Percentiles rank a stretch among this genome's conserved stretches.
phyloP scores from a whole-genome alignment of 2,797 vertebrate genomes.

The Diplodus puntazzo region DNA sequence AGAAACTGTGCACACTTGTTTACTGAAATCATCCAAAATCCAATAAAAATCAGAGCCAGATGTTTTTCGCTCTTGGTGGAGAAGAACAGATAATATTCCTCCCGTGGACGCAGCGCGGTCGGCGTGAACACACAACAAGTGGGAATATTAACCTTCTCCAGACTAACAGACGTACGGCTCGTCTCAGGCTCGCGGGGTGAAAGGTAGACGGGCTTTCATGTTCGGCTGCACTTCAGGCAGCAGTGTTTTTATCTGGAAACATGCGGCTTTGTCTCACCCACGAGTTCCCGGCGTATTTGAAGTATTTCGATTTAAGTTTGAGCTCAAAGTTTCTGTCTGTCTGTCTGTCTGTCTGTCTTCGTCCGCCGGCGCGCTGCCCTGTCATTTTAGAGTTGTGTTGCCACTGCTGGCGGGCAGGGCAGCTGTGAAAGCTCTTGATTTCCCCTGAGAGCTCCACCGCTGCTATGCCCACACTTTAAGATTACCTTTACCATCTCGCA shows the following conservation, averaged over 20 bases:
- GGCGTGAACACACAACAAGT: slow-evolving; percentile 28
- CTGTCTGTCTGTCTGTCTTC: slow-evolving; percentile 51
- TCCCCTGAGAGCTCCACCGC: slow-evolving; percentile 73
- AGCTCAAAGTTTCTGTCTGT: slow-evolving; percentile 46
- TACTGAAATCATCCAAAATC: slow-evolving; percentile 46
- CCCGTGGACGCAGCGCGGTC: slow-evolving; percentile 9
- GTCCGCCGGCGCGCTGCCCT: slow-evolving; percentile 40
- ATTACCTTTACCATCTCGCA: slow-evolving; percentile 75
- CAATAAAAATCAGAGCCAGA: slow-evolving; percentile 43
- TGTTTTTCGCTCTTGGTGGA: slow-evolving; percentile 46
- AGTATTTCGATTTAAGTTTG: slow-evolving; percentile 57
- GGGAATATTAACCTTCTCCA: slow-evolving; percentile 32
- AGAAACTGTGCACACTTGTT: slow-evolving; percentile 27
- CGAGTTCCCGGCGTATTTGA: slow-evolving; percentile 36
- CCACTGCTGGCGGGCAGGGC: slow-evolving; percentile 69
- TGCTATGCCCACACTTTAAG: slow-evolving; percentile 74
- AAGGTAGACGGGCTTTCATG: slow-evolving; percentile 22
- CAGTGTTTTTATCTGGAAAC: slow-evolving; percentile 36
- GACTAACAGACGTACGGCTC: slow-evolving; percentile 18
- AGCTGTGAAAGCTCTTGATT: slow-evolving; percentile 80
- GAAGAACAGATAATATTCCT: slow-evolving; percentile 51
- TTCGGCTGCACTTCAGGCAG: slow-evolving; percentile 31
- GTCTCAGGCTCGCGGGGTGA: slow-evolving; percentile 26
- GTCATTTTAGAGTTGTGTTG: slow-evolving; percentile 72
- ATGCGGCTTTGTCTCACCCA: slow-evolving; percentile 40